Base-by-base conservation (phyloP, 2,888 invertebrate genomes). In the Catocala fraxini region DNA sequence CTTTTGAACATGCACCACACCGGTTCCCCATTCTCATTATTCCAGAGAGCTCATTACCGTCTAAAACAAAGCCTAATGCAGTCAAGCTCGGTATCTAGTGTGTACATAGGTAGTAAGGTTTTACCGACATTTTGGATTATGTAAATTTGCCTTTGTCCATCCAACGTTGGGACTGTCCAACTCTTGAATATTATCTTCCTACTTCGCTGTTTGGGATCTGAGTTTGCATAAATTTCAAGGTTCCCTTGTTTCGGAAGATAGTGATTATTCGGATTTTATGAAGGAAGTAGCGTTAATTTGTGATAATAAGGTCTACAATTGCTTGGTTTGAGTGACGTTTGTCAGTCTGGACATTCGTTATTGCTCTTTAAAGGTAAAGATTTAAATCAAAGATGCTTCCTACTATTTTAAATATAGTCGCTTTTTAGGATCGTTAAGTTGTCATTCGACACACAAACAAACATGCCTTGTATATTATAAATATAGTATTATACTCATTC, bases 181-280 rank as follows among this genome's bases (percentile, higher is more conserved):
- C 73, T 76, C 75, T 77, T 71, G 78, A 73, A 78, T 80, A 80
- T 82, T 83, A 83, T 82, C 81, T 81, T 65, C 71, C 13, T 62
- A 64, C 75, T 69, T 73, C 66, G 62, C 68, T 77, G 76, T 79
- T 72, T 72, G 77, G 75, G 57, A 51, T 63, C 59, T 54, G 72
- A 70, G 76, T 82, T 82, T 80, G 83, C 83, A 83, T 83, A 83
- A 73, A 83, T 83, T 83, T 74, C 59, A 52, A 60, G 13, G 46
- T 59, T 70, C 63, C 42, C 72, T 71, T 80, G 81, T 79, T 80
- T 73, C 70, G 71, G 12, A 6, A 47, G 58, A 55, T 54, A 64
- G 55, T 61, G 56, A 60, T 47, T 9, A 25, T 39, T 6, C 4
- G 39, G 35, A 60, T 60, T 60, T 60, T 56, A 41, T 5, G 35